Evolutionary conservation across 2,888 invertebrate species (phyloP).

Genomic region (Ornithoptera alexandrae): DNA sequence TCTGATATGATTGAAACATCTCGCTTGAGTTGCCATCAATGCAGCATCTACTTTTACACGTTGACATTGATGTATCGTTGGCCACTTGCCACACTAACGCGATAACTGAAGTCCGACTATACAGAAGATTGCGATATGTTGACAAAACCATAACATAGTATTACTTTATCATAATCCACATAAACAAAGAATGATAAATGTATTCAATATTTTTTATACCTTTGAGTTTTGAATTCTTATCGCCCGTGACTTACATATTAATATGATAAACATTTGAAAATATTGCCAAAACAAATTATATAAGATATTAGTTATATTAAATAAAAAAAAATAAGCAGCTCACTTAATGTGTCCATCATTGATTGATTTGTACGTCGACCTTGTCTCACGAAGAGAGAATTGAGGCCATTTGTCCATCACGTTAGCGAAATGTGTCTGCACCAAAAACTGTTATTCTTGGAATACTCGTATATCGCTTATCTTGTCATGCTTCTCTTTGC

Average conservation of each 20-base stretch:
- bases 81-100: constrained; percentile 23
- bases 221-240: neutral
- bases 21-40: constrained; percentile 27
- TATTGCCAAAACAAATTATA: too few species aligned
- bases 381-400: too few species aligned
- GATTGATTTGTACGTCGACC: too few species aligned
- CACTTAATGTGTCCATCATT: too few species aligned
- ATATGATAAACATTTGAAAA: neutral
- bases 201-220: neutral
- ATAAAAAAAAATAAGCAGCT: too few species aligned
- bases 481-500: too few species aligned
- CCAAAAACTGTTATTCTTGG: too few species aligned
- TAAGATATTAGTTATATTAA: too few species aligned
- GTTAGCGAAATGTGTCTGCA: too few species aligned
- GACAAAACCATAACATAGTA: constrained; percentile 14
- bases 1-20: constrained; percentile 21
- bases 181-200: constrained; percentile 21
- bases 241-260: neutral
- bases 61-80: constrained; percentile 34
- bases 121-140: constrained; percentile 20
- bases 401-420: too few species aligned
- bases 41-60: constrained; percentile 19
- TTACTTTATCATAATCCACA: constrained; percentile 16
- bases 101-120: constrained; percentile 17
- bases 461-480: too few species aligned